Percentiles rank a stretch among this genome's conserved stretches.
Conservation (phyloP, 2,797 vertebrate species). For the Sebastes flavidus region DNA sequence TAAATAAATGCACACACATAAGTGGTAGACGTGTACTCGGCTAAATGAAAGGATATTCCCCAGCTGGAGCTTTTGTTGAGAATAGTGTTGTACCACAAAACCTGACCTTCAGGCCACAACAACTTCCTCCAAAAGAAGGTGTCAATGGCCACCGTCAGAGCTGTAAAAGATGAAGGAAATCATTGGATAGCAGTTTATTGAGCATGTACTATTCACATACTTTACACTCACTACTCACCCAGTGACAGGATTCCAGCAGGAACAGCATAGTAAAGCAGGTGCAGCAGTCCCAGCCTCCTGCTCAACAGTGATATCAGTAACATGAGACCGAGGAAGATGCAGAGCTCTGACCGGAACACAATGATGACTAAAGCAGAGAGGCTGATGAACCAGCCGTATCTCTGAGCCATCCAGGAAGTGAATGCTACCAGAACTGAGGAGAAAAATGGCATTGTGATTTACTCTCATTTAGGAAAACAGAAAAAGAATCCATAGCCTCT, state of each 20-base stretch:
- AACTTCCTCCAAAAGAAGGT: slow-evolving; percentile 90
- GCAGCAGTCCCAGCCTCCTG: slow-evolving; percentile 81
- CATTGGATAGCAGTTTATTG: background rate
- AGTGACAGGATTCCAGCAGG: slow-evolving; percentile 89
- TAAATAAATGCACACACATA: background rate
- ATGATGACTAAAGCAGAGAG: slow-evolving; percentile 92
- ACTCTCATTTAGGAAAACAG: background rate
- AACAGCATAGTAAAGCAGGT: slow-evolving; percentile 82
- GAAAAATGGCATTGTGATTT: background rate
- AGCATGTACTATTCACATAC: background rate
- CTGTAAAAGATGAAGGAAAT: slow-evolving; percentile 66
- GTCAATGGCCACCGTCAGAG: slow-evolving; percentile 88
- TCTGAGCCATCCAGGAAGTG: slow-evolving; percentile 91
- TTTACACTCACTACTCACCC: slow-evolving; percentile 78
- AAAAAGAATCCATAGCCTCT: background rate
- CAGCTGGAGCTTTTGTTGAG: slow-evolving; percentile 96
- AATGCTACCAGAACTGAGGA: slow-evolving; percentile 88
- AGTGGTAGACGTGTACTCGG: background rate
- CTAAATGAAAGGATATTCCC: slow-evolving; percentile 94
- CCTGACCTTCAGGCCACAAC: slow-evolving; percentile 95
- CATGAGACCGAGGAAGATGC: slow-evolving; percentile 91
- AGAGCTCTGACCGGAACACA: slow-evolving; percentile 92
- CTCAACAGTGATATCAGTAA: slow-evolving; percentile 85
- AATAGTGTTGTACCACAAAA: slow-evolving; percentile 96
- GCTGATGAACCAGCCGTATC: slow-evolving; percentile 85